Percentiles rank a stretch among this genome's conserved stretches.
These are phyloP conservation scores for Corythornis cristatus DNA, from an alignment of 2,113 vertebrate species.

Conservation along the genomic window DNA sequence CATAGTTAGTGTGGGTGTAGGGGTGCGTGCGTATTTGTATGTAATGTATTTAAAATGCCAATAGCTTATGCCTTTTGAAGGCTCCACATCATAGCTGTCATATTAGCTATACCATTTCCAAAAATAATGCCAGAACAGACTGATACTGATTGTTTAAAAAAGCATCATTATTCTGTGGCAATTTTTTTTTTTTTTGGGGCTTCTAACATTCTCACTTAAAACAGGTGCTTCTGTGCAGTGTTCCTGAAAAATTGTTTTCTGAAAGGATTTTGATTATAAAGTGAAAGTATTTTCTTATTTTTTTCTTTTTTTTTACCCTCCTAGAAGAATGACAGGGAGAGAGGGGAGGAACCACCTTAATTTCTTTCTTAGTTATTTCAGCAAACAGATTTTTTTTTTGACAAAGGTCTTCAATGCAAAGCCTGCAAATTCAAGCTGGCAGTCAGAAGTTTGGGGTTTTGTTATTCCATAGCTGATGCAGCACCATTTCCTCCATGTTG, in stretches of 20 bases:
- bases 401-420: background rate
- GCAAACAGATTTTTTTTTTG: background rate
- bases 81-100: constrained; percentile 58
- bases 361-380: background rate
- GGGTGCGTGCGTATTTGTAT: constrained; percentile 48
- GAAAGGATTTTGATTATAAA: background rate
- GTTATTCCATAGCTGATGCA: background rate
- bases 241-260: background rate
- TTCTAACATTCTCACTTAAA: background rate
- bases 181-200: background rate
- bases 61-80: constrained; percentile 65
- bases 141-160: constrained; percentile 40
- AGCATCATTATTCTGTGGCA: constrained; percentile 20
- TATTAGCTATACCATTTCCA: constrained; percentile 53
- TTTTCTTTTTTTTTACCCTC: background rate
- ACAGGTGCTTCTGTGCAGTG: background rate
- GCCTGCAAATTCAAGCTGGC: background rate
- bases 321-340: background rate
- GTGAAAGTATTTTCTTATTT: background rate
- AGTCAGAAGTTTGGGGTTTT: background rate
- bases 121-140: constrained; percentile 54
- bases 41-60: constrained; percentile 56
- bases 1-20: constrained; percentile 54
- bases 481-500: accelerated
- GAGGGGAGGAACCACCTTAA: background rate